phyloP scores from a whole-genome alignment of 2,797 vertebrate genomes.

The Linurgus olivaceus region DNA sequence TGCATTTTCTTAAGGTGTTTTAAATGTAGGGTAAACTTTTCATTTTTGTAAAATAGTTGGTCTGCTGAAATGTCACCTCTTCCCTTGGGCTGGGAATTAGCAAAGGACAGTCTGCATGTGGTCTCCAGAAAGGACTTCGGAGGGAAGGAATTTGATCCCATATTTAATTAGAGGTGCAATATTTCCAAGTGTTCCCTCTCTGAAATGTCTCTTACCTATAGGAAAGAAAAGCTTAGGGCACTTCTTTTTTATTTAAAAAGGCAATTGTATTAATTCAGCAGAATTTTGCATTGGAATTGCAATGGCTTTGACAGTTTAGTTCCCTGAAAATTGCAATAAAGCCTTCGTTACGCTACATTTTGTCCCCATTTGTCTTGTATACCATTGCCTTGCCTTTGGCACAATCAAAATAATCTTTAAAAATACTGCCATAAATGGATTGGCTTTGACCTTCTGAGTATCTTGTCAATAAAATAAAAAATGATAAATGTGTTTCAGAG shows the following conservation, averaged over 20 bases:
- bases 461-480: constrained; percentile 61
- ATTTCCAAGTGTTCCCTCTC: not conserved
- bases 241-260: not conserved
- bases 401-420: constrained; percentile 61
- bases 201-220: not conserved
- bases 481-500: constrained; percentile 27
- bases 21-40: not conserved
- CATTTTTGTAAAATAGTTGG: not conserved
- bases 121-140: not conserved
- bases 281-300: constrained; percentile 23
- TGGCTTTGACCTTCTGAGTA: constrained; percentile 56
- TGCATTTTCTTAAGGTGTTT: not conserved
- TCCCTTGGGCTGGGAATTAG: not conserved
- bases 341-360: not conserved
- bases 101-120: not conserved
- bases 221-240: not conserved
- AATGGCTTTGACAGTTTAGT: not conserved
- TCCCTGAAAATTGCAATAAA: constrained; percentile 27
- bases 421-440: constrained; percentile 40
- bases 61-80: not conserved
- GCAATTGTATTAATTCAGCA: constrained; percentile 25
- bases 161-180: not conserved
- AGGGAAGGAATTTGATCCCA: not conserved
- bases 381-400: constrained; percentile 41
- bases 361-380: constrained; percentile 40